Evolutionary conservation across 1,140 invertebrate species (phyloP), one percentile per base, ranked within the genome.

Genomic region (Macrotrachela quadricornifera): DNA sequence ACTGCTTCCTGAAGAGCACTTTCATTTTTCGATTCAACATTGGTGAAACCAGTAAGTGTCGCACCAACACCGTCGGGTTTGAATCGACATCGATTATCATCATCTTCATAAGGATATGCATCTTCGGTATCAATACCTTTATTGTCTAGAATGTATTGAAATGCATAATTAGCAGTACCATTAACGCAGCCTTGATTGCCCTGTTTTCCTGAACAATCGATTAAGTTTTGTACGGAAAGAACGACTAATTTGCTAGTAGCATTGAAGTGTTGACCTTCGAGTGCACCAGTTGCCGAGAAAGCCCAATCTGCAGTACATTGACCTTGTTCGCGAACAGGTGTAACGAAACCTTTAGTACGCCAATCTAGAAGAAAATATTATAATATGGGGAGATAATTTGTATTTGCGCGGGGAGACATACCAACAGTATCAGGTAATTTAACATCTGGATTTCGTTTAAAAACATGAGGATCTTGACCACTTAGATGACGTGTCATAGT

Each of bases 61-160:
- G 62, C 60, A 16, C 48, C 64, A 10, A 64, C 51, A 14, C 60
- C 51, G 6, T 21, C 18, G 15, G 43, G 51, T 3, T 61, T 49
- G 47, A 57, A 66, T 8, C 78, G 72, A 59, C 79, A 81, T 43
- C 66, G 63, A 50, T 64, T 62, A 55, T 72, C 73, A 69, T 46
- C 40, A 51, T 43, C 51, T 38, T 21, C 44, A 43, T 55, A 55
- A 15, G 54, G 54, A 51, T 55, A 55, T 30, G 36, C 18, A 17
- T 50, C 41, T 47, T 55, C 49, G 1, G 41, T 41, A 3, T 46
- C 49, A 40, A 55, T 38, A 44, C 53, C 53, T 15, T 38, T 46
- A 49, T 95, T 95, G 43, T 81, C 44, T 39, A 50, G 41, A 50
- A 69, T 63, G 58, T 69, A 69, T 12, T 55, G 59, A 54, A 67